These are phyloP conservation scores for Latrodectus elegans DNA, from an alignment of 2,888 invertebrate species.

Conservation along the genomic window DNA sequence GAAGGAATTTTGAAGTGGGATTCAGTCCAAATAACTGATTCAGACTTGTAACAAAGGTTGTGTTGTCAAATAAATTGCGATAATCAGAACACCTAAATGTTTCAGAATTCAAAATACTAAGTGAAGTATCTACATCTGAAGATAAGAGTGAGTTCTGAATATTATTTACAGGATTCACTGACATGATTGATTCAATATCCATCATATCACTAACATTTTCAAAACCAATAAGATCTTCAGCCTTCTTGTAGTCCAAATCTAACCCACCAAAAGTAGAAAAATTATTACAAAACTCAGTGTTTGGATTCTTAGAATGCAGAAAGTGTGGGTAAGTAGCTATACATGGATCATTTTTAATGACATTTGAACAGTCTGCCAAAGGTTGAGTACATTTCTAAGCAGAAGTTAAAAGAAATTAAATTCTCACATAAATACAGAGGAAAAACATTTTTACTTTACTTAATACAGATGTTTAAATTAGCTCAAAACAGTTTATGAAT, in stretches of 20 bases:
- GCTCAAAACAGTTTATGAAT: too few species aligned
- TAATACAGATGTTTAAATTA: too few species aligned
- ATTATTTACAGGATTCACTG: slow-evolving; percentile 28
- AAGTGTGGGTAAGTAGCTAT: slow-evolving; percentile 23
- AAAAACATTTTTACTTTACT: background rate
- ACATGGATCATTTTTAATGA: slow-evolving; percentile 15
- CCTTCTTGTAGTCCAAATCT: slow-evolving; percentile 40
- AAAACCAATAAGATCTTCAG: slow-evolving; percentile 24
- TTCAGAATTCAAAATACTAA: slow-evolving; percentile 28
- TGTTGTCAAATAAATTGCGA: slow-evolving; percentile 15
- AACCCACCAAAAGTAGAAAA: slow-evolving; percentile 35
- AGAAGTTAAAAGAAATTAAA: slow-evolving; percentile 16
- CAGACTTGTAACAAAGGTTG: background rate
- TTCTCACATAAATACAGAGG: background rate
- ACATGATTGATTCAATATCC: slow-evolving; percentile 60
- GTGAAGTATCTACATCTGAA: slow-evolving; percentile 20
- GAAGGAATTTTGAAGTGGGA: slow-evolving; percentile 7
- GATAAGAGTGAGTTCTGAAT: slow-evolving; percentile 48
- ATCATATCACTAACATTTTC: slow-evolving; percentile 25
- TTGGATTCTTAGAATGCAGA: background rate
- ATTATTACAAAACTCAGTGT: slow-evolving; percentile 20
- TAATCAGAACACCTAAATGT: slow-evolving; percentile 21
- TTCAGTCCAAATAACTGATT: too few species aligned
- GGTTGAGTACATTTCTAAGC: slow-evolving; percentile 29
- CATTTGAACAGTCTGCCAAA: slow-evolving; percentile 56